phyloP scores from a whole-genome alignment of 2,888 invertebrate species.

The Noctua fimbriata region DNA sequence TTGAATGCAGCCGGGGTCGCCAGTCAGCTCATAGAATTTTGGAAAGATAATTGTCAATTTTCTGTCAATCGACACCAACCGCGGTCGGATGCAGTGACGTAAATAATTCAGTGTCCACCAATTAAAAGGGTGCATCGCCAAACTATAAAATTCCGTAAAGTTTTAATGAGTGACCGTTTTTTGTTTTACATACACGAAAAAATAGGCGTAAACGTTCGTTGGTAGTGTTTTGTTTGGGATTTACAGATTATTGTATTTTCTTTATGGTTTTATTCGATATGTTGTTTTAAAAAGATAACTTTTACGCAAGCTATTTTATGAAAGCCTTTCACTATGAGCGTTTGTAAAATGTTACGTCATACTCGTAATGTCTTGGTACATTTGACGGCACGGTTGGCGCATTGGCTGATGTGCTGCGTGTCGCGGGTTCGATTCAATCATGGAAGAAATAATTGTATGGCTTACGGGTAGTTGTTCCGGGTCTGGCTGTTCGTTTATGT shows the following conservation, averaged over 20 bases:
- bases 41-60: conserved; percentile 16
- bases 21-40: conserved; percentile 29
- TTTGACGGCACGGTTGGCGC: neutral
- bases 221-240: neutral
- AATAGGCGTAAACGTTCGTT: neutral
- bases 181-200: neutral
- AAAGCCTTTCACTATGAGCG: neutral
- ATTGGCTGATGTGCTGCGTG: neutral
- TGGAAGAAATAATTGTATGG: no score
- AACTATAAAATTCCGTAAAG: conserved; percentile 24
- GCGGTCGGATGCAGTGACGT: conserved; percentile 11
- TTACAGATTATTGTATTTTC: neutral
- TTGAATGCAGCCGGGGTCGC: neutral
- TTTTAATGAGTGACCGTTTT: conserved; percentile 1
- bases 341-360: neutral
- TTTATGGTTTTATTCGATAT: neutral
- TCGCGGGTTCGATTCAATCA: neutral
- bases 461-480: no score
- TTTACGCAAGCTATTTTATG: neutral
- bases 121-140: conserved; percentile 40
- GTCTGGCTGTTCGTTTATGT: no score
- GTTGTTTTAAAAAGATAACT: neutral
- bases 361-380: neutral
- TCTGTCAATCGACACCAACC: conserved; percentile 32
- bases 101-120: conserved; percentile 47